Percentiles rank a stretch among this genome's conserved stretches.
Evolutionary conservation across 2,888 invertebrate genomes (phyloP).

Genomic region (Lasioglossum pauxillum): DNA sequence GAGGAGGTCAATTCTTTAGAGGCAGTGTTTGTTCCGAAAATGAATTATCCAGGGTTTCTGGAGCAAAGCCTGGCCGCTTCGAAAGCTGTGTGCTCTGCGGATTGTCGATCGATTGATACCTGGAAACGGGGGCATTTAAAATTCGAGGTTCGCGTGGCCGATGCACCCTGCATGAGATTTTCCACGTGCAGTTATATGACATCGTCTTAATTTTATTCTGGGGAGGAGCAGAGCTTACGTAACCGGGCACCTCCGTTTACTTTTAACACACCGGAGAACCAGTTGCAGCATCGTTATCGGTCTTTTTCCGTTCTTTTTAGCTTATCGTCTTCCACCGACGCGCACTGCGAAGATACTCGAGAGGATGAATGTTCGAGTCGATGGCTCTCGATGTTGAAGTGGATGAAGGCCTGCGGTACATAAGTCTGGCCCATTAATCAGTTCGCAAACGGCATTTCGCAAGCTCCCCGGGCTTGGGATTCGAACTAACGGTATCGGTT

Average conservation of each 20-base stretch:
- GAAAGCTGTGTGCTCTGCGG: neutral
- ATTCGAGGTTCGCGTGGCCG: neutral
- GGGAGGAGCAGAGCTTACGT: neutral
- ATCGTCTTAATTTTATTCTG: constrained; percentile 9
- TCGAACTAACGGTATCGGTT: constrained; percentile 59
- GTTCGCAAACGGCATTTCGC: constrained; percentile 72
- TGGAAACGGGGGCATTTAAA: constrained; percentile 5
- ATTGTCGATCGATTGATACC: constrained; percentile 8
- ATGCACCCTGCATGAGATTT: neutral
- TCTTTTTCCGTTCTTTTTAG: constrained; percentile 56
- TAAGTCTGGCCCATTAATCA: constrained; percentile 75
- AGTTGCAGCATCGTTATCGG: constrained; percentile 57
- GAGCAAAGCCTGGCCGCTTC: neutral
- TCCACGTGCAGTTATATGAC: too few relatives aligned
- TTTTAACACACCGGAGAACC: constrained; percentile 50
- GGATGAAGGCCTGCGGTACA: constrained; percentile 71
- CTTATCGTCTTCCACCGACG: constrained; percentile 61
- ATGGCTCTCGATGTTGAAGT: constrained; percentile 72
- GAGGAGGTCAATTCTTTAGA: neutral
- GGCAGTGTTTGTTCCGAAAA: neutral
- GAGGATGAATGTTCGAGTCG: constrained; percentile 69
- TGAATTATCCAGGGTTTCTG: neutral
- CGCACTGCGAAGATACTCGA: constrained; percentile 67
- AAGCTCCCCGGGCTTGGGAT: constrained; percentile 60
- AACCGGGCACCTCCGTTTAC: constrained; percentile 20